Percentiles rank a stretch among this genome's conserved stretches.
Evolutionary conservation across 2,888 invertebrate genomes (phyloP).

Genomic region (Pachymerium ferrugineum): DNA sequence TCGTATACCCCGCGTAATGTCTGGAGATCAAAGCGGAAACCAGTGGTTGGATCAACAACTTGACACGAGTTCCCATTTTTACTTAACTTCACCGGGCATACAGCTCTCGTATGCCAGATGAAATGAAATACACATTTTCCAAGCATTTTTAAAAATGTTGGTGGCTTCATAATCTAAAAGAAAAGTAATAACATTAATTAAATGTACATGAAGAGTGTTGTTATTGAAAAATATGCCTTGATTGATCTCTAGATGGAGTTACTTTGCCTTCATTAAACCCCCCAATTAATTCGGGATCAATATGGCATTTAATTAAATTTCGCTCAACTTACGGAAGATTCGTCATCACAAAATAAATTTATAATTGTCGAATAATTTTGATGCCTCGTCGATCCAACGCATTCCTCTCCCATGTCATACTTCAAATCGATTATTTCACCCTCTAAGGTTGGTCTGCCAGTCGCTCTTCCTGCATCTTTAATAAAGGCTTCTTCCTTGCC

Average conservation of each 20-base stretch:
- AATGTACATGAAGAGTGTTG: too few relatives aligned
- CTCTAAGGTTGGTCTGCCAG: not conserved
- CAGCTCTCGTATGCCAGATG: constrained; percentile 20
- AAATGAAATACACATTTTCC: constrained; percentile 21
- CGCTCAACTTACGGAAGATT: not conserved
- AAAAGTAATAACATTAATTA: not conserved
- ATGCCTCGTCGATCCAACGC: not conserved
- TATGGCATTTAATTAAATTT: not conserved
- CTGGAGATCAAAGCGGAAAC: not conserved
- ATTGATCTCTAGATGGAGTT: too few relatives aligned
- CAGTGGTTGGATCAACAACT: not conserved
- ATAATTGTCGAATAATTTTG: constrained; percentile 30
- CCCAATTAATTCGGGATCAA: too few relatives aligned
- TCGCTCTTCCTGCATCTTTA: constrained; percentile 27
- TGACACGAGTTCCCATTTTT: not conserved
- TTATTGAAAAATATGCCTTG: too few relatives aligned
- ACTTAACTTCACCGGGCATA: constrained; percentile 25
- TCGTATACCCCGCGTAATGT: not conserved
- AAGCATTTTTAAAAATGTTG: not conserved
- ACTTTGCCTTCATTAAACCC: too few relatives aligned
- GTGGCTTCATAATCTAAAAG: not conserved
- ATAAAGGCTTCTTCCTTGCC: not conserved
- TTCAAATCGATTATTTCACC: constrained; percentile 27
- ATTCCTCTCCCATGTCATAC: constrained; percentile 30
- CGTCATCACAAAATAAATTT: constrained; percentile 28